Percentiles rank a stretch among this genome's conserved stretches.
phyloP scores from a whole-genome alignment of 2,888 invertebrate species.

The Acronicta leporina region DNA sequence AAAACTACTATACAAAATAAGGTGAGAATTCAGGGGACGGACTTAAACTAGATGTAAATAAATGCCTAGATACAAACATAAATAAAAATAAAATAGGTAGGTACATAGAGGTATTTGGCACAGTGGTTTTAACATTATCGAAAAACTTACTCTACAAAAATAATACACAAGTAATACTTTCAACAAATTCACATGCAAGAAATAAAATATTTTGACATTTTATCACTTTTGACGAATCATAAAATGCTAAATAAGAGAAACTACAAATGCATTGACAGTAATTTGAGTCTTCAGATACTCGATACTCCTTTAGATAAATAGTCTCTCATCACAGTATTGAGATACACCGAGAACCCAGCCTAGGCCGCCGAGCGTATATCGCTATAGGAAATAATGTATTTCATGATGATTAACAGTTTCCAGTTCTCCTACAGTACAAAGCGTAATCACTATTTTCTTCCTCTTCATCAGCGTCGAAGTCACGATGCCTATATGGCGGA shows the following conservation, averaged over 20 bases:
- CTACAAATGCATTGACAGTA: conserved; percentile 46
- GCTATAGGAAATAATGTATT: conserved; percentile 14
- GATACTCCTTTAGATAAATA: conserved; percentile 26
- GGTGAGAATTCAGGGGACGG: conserved; percentile 18
- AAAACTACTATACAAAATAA: conserved; percentile 60
- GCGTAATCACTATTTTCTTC: conserved; percentile 70
- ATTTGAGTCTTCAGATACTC: conserved; percentile 10
- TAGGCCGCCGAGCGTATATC: neutral
- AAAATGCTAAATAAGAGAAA: conserved; percentile 37
- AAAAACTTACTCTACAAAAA: conserved; percentile 27
- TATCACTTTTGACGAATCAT: conserved; percentile 11
- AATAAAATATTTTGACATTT: conserved; percentile 17
- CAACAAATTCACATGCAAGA: conserved; percentile 20
- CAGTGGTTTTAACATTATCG: conserved; percentile 37
- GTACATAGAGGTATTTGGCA: conserved; percentile 44
- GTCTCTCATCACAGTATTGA: conserved; percentile 45
- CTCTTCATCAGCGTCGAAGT: conserved; percentile 66
- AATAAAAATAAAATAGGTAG: neutral
- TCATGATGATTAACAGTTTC: conserved; percentile 66
- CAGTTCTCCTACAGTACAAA: conserved; percentile 73
- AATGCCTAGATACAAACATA: conserved; percentile 8
- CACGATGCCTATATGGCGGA: conserved; percentile 63
- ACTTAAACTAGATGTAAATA: conserved; percentile 15
- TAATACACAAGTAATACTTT: neutral
- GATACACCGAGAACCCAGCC: neutral